Evolutionary conservation across 2,888 invertebrate species (phyloP), one percentile per base, ranked within the genome.

Genomic region (Cepaea hortensis): DNA sequence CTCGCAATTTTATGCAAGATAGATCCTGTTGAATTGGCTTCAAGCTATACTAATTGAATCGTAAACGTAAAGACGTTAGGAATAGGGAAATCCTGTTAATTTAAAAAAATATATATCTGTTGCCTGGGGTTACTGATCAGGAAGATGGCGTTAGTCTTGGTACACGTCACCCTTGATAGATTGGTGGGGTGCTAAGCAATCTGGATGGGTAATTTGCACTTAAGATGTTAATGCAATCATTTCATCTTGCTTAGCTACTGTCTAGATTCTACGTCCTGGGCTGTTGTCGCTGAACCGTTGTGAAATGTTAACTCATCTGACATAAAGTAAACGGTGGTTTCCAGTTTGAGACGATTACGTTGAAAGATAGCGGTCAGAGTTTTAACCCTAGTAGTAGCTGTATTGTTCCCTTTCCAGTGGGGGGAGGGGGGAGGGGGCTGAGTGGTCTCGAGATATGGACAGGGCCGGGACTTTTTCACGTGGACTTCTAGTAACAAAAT

Each of bases 191-290:
- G 11, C 23, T 2, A 55, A 77, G 1, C 7, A 50, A 73, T 3
- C 3, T 68, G 20, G 13, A 15, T 35, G 72, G n/a, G 3, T 82
- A 50, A 73, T n/a, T 72, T 82, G 72, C 6, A 55, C 82, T 82
- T 73, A 82, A 82, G 73, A 82, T 82, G 50, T 82, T 55, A 77
- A 77, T 77, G 61, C 20, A 23, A 9, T 72, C 72, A n/a, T 72
- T 72, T 23, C 23, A 23, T 72, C 23, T 72, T 72, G 9, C 23
- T 72, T 11, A 23, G 72, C 11, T 55, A 9, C 72, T 48, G 48
- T 13, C 75, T 15, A 48, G 13, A 15, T 75, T 75, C 13, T 48
- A 15, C 13, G 75, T 46, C n/a, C 5, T 11, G 0, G 73, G 13
- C 23, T 73, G n/a, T 23, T 73, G 73, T 35, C 6, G n/a, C 23